Evolutionary conservation across 2,888 invertebrate species (phyloP).

Genomic region (Chamaedrilus cognettii): DNA sequence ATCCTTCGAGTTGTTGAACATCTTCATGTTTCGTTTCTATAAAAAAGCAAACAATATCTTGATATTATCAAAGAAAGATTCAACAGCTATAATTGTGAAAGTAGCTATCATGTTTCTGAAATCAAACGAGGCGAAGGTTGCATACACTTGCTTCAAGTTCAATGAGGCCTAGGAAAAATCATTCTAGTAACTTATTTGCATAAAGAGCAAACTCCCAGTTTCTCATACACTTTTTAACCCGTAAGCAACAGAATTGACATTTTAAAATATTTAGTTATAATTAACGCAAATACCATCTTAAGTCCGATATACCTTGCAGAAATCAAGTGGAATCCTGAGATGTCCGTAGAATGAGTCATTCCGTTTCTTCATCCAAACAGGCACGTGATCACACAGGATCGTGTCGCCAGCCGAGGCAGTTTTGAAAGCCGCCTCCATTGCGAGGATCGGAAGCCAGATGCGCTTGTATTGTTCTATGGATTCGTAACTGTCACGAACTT

Average conservation of each 20-base stretch:
- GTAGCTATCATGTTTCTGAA: neutral
- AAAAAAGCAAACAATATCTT: neutral
- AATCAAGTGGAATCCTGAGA: neutral
- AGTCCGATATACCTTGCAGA: conserved; percentile 3
- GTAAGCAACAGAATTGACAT: too few species aligned
- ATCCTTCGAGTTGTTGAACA: conserved; percentile 16
- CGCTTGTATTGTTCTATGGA: conserved; percentile 7
- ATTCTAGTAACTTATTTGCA: too few species aligned
- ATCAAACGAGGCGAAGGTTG: too few species aligned
- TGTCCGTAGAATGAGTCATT: conserved; percentile 11
- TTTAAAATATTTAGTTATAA: too few species aligned
- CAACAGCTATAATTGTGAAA: neutral
- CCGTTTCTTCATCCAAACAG: conserved; percentile 3
- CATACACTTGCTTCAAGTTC: too few species aligned
- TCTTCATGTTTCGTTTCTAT: conserved; percentile 8
- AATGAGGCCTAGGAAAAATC: too few species aligned
- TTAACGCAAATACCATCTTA: too few species aligned
- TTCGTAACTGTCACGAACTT: neutral
- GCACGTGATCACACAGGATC: conserved; percentile 44
- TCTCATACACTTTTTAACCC: too few species aligned
- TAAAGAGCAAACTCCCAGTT: too few species aligned
- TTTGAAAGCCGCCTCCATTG: conserved; percentile 46
- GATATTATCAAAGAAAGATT: neutral
- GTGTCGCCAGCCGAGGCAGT: conserved; percentile 42
- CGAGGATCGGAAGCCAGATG: conserved; percentile 45